Percentiles rank a stretch among this genome's conserved stretches.
These are phyloP conservation scores for Pelodiscus sinensis DNA, from an alignment of 2,113 vertebrate genomes.

Conservation along the genomic window DNA sequence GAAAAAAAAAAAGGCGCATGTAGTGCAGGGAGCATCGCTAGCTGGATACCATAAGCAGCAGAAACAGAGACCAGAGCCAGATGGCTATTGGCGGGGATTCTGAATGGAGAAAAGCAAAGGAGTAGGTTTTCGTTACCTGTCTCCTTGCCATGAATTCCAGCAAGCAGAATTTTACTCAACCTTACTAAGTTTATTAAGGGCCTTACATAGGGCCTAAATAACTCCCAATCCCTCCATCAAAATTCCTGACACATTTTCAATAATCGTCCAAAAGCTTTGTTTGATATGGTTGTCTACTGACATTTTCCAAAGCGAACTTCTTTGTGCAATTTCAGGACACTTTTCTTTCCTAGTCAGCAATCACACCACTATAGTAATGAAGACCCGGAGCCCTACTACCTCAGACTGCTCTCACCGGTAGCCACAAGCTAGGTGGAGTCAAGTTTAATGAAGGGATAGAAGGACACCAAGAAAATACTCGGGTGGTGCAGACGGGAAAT, in stretches of 20 bases:
- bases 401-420: neutral
- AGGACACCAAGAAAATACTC: slow-evolving; percentile 62
- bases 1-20: neutral
- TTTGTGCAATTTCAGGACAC: neutral
- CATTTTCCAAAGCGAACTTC: neutral
- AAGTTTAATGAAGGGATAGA: slow-evolving; percentile 59
- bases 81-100: neutral
- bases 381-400: neutral
- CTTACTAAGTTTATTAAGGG: no score
- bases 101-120: neutral
- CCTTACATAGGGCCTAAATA: neutral
- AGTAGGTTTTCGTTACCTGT: neutral
- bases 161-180: no score
- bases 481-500: slow-evolving; percentile 53
- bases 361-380: neutral
- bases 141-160: accelerated
- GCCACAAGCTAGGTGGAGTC: slow-evolving; percentile 2
- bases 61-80: neutral
- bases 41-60: neutral
- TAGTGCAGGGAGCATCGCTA: neutral
- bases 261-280: accelerated
- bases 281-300: neutral
- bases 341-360: neutral
- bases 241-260: neutral
- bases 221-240: neutral